Percentiles rank a stretch among this genome's conserved stretches.
Conservation (phyloP, 2,797 vertebrate species). For the Helostoma temminkii region DNA sequence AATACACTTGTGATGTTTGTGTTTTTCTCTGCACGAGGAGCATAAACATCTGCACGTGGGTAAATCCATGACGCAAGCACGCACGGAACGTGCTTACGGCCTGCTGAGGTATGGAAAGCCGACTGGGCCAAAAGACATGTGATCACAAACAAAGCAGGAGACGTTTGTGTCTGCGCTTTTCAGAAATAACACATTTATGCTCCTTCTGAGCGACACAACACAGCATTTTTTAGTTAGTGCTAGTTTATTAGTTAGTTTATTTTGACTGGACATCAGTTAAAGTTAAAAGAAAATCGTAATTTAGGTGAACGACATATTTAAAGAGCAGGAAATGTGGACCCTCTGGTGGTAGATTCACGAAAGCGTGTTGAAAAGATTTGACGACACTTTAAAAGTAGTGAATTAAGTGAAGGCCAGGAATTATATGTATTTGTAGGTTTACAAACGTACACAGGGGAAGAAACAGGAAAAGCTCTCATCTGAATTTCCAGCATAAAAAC, state of each 20-base stretch:
- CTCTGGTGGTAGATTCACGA: background rate
- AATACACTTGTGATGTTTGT: background rate
- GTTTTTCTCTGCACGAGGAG: conserved; percentile 65
- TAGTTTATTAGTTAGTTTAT: too few relatives aligned
- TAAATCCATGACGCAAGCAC: conserved; percentile 69
- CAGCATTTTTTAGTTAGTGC: background rate
- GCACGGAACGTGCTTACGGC: conserved; percentile 57
- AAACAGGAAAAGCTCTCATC: conserved; percentile 46
- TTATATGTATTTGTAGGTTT: background rate
- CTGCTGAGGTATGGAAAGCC: conserved; percentile 18
- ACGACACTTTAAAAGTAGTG: conserved; percentile 1
- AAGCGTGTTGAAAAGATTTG: conserved; percentile 5
- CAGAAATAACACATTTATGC: too few relatives aligned
- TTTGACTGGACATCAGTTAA: too few relatives aligned
- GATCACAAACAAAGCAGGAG: background rate
- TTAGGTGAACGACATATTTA: too few relatives aligned
- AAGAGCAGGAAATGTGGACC: background rate
- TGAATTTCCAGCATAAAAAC: background rate
- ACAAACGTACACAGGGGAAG: conserved; percentile 4
- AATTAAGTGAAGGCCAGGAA: conserved; percentile 9
- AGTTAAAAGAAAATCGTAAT: too few relatives aligned
- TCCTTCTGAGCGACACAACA: background rate
- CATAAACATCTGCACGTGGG: conserved; percentile 88
- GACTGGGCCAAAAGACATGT: conserved; percentile 11
- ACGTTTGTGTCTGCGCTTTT: too few relatives aligned